Base-by-base conservation (phyloP, 2,113 vertebrate genomes). In the Vulpes lagopus region DNA sequence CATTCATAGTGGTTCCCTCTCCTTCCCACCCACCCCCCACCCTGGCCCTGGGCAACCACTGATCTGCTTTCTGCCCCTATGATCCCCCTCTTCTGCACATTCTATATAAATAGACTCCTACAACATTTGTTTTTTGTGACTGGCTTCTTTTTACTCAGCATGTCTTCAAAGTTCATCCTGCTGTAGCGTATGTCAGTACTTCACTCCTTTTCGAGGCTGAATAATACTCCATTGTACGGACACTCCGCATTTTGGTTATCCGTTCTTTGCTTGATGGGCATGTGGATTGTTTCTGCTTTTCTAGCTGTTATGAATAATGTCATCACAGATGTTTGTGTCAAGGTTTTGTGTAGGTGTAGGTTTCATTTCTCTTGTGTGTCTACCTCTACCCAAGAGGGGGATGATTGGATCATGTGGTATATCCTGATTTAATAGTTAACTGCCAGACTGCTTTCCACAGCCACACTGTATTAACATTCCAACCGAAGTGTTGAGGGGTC, bases 61-160 rank as follows among this genome's bases (percentile, higher is more conserved):
- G 35, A 17, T 62, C 86, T 92, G 27, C 60, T 78, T 90, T 90
- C 71, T 96, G 81, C 60, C n/a, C 51, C 30, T 89, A 0, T 67
- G 11, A 22, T 65, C 35, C 55, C 43, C 17, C 65, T 87, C 0
- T 78, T 94, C 12, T 86, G 82, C 16, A 16, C n/a, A 20, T 62
- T 74, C 73, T 32, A 6, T 88, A 1, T 60, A 57, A 82, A 53
- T 78, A 30, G 81, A 92, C 19, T 73, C 27, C 49, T 25, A 10
- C 3, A 53, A 1, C 35, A 19, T 25, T n/a, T 43, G 73, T 71
- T 20, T 43, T 76, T 59, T 43, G 35, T 87, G 32, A 83, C 59
- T 62, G 73, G 11, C 35, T 73, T 84, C 62, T 84, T 79, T 79
- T 65, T 11, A 83, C 22, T 78, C 49, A 65, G 23, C 30, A 32